Base-by-base conservation (phyloP, 2,113 vertebrate species). In the Coptodon rendalli region DNA sequence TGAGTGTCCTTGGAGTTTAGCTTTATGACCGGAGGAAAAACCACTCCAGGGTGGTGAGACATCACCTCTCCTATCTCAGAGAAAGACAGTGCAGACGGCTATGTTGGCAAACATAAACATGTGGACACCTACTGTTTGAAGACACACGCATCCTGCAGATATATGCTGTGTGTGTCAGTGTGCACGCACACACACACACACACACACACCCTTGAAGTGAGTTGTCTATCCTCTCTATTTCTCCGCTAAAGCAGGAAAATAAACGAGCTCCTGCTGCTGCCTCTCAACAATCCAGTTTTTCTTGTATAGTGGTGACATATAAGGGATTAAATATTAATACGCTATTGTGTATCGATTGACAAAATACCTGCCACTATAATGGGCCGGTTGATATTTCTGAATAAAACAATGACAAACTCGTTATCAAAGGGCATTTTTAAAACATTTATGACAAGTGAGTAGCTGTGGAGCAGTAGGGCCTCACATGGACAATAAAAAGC, bases 31-130 rank as follows among this genome's bases (percentile, higher is more conserved):
- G 97, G 93, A 10, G 97, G 97, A 89, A 81, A 97, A 98, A 45
- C 96, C 97, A 5, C 97, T 98, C 97, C 97, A 97, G 0, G 97
- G 97, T 71, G 97, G 96, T 86, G 97, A 88, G 85, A 98, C 97
- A 1, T 98, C 97, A 82, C 97, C 97, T 96, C 97, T 97, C 93
- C 97, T 97, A 92, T 97, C 97, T 98, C 71, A 87, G 80, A 89
- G 66, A 76, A 86, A 91, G 71, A 31, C 80, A 91, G 63, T 83
- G 73, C 63, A 57, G 43, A 87, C 86, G 45, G 76, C 34, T 61
- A 10, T 68, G 81, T 52, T 50, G 27, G 84, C 40, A 61, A 48
- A 84, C 54, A 90, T 19, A 61, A 80, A 89, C 45, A 88, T 54
- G 78, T 71, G 24, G 71, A 81, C 76, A 83, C 81, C 45, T 45